phyloP scores from a whole-genome alignment of 2,113 vertebrate species.

The Rissa tridactyla region DNA sequence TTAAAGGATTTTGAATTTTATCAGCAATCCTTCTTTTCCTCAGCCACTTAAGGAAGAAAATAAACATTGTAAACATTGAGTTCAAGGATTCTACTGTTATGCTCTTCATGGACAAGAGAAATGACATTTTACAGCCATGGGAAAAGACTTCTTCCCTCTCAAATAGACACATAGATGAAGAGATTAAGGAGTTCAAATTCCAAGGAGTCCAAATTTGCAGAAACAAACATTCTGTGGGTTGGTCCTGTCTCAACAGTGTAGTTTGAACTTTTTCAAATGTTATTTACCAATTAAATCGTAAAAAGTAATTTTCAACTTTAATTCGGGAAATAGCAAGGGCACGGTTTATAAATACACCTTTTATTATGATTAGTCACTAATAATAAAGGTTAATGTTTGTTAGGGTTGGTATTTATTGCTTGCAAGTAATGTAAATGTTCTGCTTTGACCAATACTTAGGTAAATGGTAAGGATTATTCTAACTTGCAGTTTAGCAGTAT shows the following conservation, averaged over 20 bases:
- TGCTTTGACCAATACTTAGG: background rate
- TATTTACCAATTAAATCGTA: slow-evolving; percentile 22
- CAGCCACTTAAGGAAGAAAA: background rate
- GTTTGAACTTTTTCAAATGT: slow-evolving; percentile 31
- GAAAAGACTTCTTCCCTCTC: background rate
- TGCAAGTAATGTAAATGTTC: background rate
- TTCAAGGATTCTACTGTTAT: background rate
- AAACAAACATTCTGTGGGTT: background rate
- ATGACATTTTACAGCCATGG: background rate
- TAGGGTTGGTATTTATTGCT: slow-evolving; percentile 44
- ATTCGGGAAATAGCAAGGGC: background rate
- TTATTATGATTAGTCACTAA: background rate
- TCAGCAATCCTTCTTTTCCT: background rate
- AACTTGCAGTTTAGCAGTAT: background rate
- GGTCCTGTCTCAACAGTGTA: background rate
- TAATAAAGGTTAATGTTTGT: slow-evolving; percentile 54
- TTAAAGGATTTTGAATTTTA: background rate
- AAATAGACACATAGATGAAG: background rate
- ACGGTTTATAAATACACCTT: background rate
- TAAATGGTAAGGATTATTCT: background rate
- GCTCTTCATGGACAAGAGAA: background rate
- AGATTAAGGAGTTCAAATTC: slow-evolving; percentile 25
- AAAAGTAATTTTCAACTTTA: slow-evolving; percentile 50
- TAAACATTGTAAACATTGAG: background rate
- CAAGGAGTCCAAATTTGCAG: background rate